Evolutionary conservation across 2,797 vertebrate genomes (phyloP).

Genomic region (Diplodus sargus): DNA sequence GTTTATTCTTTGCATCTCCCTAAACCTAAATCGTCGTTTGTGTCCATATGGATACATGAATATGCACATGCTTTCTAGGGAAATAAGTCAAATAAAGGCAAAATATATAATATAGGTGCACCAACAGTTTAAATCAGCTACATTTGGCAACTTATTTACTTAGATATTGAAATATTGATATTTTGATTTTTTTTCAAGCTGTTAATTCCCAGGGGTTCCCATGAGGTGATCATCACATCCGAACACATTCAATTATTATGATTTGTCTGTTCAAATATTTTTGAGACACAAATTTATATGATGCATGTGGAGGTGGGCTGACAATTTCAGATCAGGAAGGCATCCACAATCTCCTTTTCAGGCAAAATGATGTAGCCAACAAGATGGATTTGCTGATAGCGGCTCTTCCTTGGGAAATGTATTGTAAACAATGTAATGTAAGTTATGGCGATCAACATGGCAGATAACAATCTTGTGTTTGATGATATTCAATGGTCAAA

Average conservation of each 20-base stretch:
- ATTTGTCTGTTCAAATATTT: background rate
- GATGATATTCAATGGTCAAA: too few species aligned
- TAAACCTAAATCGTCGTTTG: background rate
- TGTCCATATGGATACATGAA: background rate
- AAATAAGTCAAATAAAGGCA: background rate
- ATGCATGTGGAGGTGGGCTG: too few species aligned
- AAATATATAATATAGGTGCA: background rate
- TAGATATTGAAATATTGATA: background rate
- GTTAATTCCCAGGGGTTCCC: background rate
- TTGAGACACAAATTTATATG: background rate
- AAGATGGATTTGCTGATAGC: too few species aligned
- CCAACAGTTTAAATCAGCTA: background rate
- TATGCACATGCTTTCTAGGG: background rate
- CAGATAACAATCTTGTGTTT: too few species aligned
- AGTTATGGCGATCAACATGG: too few species aligned
- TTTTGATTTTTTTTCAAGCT: background rate
- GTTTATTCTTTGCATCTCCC: background rate
- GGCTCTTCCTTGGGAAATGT: too few species aligned
- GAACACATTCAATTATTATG: background rate
- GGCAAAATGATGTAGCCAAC: too few species aligned
- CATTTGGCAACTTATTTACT: background rate
- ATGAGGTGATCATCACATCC: background rate
- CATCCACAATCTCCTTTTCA: too few species aligned
- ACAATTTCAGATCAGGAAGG: too few species aligned
- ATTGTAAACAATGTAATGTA: too few species aligned